phyloP scores from a whole-genome alignment of 2,113 vertebrate species.

The Zootoca vivipara region DNA sequence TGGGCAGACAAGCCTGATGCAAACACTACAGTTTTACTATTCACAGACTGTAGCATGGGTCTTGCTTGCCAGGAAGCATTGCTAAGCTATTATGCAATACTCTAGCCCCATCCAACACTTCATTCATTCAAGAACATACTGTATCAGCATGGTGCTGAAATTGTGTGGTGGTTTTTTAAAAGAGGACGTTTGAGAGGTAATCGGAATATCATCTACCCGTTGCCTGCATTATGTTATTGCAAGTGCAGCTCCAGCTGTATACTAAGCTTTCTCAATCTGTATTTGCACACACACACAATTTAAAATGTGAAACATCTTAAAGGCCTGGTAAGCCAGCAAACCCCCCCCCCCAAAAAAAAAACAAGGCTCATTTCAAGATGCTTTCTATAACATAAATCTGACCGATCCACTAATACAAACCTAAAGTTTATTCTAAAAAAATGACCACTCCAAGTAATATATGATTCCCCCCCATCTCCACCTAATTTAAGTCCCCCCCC shows the following conservation, averaged over 20 bases:
- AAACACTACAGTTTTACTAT: neutral
- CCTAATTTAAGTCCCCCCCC: conserved; percentile 6
- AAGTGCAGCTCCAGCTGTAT: neutral
- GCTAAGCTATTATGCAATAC: conserved; percentile 60
- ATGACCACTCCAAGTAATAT: conserved; percentile 1
- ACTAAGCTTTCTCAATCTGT: neutral
- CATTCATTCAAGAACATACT: conserved; percentile 12
- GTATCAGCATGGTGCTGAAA: neutral
- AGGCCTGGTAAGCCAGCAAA: conserved; percentile 64
- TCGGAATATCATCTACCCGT: accelerated
- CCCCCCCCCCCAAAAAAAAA: neutral
- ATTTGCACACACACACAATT: conserved; percentile 36
- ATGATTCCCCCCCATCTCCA: no score
- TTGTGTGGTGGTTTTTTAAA: neutral
- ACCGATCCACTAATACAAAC: neutral
- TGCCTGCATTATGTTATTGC: neutral
- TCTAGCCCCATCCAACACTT: conserved; percentile 22
- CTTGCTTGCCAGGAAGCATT: neutral
- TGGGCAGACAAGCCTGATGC: accelerated
- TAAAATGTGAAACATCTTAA: conserved; percentile 34
- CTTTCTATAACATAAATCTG: neutral
- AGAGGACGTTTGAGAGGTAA: accelerated
- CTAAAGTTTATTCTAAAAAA: neutral
- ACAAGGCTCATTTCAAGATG: conserved; percentile 43
- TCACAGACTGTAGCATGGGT: neutral